Base-by-base conservation (phyloP, 2,888 invertebrate genomes). In the Agrochola lychnidis region DNA sequence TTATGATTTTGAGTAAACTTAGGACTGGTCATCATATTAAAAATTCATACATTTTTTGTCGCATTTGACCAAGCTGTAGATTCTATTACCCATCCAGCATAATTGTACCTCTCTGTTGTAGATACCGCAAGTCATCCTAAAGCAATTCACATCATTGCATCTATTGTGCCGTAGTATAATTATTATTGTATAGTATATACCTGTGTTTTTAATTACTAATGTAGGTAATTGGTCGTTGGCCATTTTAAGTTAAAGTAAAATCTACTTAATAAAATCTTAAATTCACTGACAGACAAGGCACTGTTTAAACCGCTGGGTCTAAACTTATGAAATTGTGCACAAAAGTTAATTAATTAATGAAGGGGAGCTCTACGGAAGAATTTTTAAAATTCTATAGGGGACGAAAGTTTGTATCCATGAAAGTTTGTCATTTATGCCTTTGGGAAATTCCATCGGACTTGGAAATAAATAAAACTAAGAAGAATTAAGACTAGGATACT, bases 401-500 rank as follows among this genome's bases (percentile, higher is more conserved):
- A 4, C 5, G 45, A 45, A 45, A 45, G 45, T 45, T 45, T 45
- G 14, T 10, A 42, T 45, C 4, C 45, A 45, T 45, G 14, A 12
- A 45, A 45, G 4, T 14, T 45, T 45, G 45, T 45, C 45, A 45
- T 45, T 45, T 45, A 45, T 19, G 19, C 19, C 19, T 16, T 19
- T 51, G 19, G 2, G 16, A 1, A 6, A 51, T 51, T 6, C 48
- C 22, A 62, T 12, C 4, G 4, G 36, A 14, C n/a, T 63, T 63
- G 16, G 42, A 16, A 42, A 42, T 42, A 63, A 16, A 16, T 42
- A n/a, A 64, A 25, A 22, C 19, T 14, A 9, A 22, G 22, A 16
- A 30, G 14, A 68, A 48, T 9, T 9, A 64, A 51, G 30, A 14
- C 6, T 19, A 25, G 1, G 19, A 9, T 42, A 81, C 88, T 89